These are phyloP conservation scores for Tiphia femorata DNA, from an alignment of 2,888 invertebrate species.

Conservation along the genomic window DNA sequence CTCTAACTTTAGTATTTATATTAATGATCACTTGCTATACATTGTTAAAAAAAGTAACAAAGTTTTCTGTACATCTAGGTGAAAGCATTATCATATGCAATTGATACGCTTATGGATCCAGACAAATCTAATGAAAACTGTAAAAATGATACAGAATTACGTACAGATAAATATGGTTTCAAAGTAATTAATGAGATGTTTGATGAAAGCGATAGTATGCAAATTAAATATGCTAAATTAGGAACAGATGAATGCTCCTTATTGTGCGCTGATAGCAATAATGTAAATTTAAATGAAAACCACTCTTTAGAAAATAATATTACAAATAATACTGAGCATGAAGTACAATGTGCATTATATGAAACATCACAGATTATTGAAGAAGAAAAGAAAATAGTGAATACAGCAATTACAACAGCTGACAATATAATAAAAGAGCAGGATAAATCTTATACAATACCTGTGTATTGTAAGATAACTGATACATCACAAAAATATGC, in stretches of 20 bases:
- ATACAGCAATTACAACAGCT: no score
- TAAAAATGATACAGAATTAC: conserved; percentile 15
- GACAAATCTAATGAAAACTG: conserved; percentile 14
- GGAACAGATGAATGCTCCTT: conserved; percentile 19
- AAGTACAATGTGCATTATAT: conserved; percentile 40
- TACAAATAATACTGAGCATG: conserved; percentile 26
- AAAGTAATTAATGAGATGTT: conserved; percentile 14
- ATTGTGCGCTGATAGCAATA: conserved; percentile 16
- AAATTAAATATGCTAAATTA: conserved; percentile 21
- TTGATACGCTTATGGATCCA: conserved; percentile 53
- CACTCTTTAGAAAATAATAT: conserved; percentile 25
- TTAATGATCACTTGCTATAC: conserved; percentile 2
- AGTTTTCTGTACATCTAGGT: conserved; percentile 44
- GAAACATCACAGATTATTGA: conserved; percentile 21
- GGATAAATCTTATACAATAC: conserved; percentile 6
- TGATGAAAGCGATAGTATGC: conserved; percentile 22
- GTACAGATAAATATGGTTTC: conserved; percentile 11
- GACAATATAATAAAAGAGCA: no score
- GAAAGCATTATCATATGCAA: conserved; percentile 58
- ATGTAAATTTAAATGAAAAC: conserved; percentile 21
- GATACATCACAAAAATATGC: conserved; percentile 12
- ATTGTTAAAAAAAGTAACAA: conserved; percentile 7
- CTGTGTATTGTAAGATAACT: conserved; percentile 12
- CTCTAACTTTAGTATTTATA: no score
- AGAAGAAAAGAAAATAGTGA: conserved; percentile 5